Base-by-base conservation (phyloP, 1,140 invertebrate genomes). In the Drosophila prosaltans region DNA sequence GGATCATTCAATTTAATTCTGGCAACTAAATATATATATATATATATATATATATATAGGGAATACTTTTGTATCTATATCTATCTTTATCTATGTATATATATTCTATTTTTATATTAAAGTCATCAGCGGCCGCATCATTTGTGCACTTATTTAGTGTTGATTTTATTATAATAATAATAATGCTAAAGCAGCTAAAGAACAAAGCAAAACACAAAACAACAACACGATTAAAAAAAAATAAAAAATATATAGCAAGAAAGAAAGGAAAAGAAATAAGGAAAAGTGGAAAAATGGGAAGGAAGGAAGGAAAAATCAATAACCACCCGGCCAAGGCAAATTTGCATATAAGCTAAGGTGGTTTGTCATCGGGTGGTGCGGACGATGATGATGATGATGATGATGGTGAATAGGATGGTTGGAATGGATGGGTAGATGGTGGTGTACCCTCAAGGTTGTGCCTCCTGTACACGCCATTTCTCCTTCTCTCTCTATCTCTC, bases 91-190 rank as follows among this genome's bases (percentile, higher is more conserved):
- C 3, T 43, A 48, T 45, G 1, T 16, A 8, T 45, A 6, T 16
- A 8, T 9, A 10, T 51, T 51, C 45, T 51, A 51, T 51, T 51
- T 51, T 16, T 51, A 51, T 51, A 51, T 51, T 51, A 51, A 51
- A 51, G 21, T 3, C 24, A 51, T 26, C 28, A 5, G 3, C 6
- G 21, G 61, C 30, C 51, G 24, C n/a, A 40, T 2, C 69, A 28
- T 67, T 67, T 59, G n/a, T 62, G 71, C 36, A 58, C 54, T 61
- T 39, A 24, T 67, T 60, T 69, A 72, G 65, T 68, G 78, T 61
- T 88, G 75, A 82, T 86, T 82, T 81, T 86, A 79, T 79, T 86
- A 85, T 82, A 79, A 85, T 82, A 85, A 84, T 84, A 86, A 85
- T 81, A 72, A 86, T 63, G 68, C 72, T 78, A 55, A 57, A 68